Percentiles rank a stretch among this genome's conserved stretches.
phyloP scores from a whole-genome alignment of 2,797 vertebrate genomes.

The Sebastes umbrosus region DNA sequence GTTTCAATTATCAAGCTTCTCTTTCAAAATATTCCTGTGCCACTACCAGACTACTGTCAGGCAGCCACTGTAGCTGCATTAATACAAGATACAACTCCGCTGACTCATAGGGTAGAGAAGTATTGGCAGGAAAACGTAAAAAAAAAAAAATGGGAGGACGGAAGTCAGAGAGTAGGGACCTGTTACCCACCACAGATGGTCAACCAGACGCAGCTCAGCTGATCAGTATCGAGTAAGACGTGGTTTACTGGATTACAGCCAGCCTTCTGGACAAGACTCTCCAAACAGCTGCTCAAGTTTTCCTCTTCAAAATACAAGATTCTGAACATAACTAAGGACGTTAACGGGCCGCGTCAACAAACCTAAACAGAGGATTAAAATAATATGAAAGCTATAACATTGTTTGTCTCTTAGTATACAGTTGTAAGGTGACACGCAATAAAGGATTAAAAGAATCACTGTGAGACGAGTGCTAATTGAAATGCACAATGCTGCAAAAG shows the following conservation, averaged over 20 bases:
- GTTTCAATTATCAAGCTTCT: background rate
- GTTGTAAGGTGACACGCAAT: no score
- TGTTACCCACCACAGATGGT: constrained; percentile 55
- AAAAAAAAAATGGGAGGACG: background rate
- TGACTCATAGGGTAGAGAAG: background rate
- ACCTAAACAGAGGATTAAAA: background rate
- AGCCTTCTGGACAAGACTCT: constrained; percentile 36
- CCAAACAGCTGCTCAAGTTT: constrained; percentile 51
- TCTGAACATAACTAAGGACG: background rate
- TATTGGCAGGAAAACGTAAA: constrained; percentile 10
- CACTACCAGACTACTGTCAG: background rate
- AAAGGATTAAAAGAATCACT: background rate
- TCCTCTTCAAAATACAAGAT: constrained; percentile 26
- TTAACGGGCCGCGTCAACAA: background rate
- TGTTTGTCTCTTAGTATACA: background rate
- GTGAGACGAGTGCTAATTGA: background rate
- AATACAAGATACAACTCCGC: background rate
- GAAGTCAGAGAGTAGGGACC: constrained; percentile 26
- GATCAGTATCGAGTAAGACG: constrained; percentile 32
- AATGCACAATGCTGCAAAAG: background rate
- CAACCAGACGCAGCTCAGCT: constrained; percentile 25
- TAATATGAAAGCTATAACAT: background rate
- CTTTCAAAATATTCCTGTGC: background rate
- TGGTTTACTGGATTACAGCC: constrained; percentile 41
- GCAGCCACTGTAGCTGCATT: background rate